Percentiles rank a stretch among this genome's conserved stretches.
Conservation (phyloP, 2,113 vertebrate species). For the Peromyscus polionotus region DNA sequence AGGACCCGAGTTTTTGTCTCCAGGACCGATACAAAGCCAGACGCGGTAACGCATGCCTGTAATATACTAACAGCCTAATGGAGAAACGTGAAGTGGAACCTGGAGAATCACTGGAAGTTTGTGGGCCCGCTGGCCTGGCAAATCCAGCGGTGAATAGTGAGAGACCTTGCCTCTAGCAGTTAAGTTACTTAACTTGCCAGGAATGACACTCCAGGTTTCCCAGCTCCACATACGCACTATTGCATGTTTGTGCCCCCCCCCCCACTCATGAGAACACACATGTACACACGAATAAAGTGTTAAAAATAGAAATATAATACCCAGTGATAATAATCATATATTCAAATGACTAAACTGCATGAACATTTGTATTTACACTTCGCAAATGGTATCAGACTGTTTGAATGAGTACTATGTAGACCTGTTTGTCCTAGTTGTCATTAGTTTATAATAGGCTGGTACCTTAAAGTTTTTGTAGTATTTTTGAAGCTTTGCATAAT, state of each 20-base stretch:
- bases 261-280: not conserved
- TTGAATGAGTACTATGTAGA: not conserved
- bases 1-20: not conserved
- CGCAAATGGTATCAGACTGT: constrained; percentile 19
- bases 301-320: not conserved
- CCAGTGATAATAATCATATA: not conserved
- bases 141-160: not conserved
- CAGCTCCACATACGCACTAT: not conserved
- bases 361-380: constrained; percentile 37
- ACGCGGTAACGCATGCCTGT: too few species aligned
- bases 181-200: too few species aligned
- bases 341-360: not conserved
- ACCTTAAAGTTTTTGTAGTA: not conserved
- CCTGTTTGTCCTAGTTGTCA: not conserved
- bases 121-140: not conserved
- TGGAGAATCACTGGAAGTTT: not conserved
- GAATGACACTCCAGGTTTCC: not conserved
- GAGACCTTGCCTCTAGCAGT: too few species aligned
- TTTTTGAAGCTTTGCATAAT: constrained; percentile 47
- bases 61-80: not conserved
- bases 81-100: not conserved
- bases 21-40: not conserved
- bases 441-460: not conserved
- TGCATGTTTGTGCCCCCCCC: not conserved
- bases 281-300: not conserved